Evolutionary conservation across 2,888 invertebrate genomes (phyloP).

Genomic region (Netelia melanura): DNA sequence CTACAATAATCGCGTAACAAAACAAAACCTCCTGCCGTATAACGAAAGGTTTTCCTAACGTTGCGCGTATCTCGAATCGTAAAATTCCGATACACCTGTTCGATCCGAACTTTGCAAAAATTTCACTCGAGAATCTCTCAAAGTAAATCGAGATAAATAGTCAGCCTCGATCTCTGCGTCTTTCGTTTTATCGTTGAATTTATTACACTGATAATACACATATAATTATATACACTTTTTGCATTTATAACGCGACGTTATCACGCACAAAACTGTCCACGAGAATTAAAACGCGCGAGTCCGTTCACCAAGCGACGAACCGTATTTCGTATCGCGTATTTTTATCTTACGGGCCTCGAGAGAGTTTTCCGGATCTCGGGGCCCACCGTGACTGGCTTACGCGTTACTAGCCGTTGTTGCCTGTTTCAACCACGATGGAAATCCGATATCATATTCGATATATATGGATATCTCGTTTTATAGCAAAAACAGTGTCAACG

Average conservation of each 20-base stretch:
- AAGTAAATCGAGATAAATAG: neutral
- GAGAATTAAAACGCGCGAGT: slow-evolving; percentile 14
- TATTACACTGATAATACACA: neutral
- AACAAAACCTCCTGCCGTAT: slow-evolving; percentile 43
- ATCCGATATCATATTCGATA: slow-evolving; percentile 53
- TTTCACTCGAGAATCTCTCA: neutral
- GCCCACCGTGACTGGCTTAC: slow-evolving; percentile 39
- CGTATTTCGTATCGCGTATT: slow-evolving; percentile 9
- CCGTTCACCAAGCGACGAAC: neutral
- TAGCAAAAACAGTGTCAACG: slow-evolving; percentile 28
- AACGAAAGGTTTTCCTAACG: slow-evolving; percentile 49
- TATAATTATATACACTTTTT: slow-evolving; percentile 16
- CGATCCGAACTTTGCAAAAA: neutral
- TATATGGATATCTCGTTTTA: slow-evolving; percentile 33
- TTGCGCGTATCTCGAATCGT: slow-evolving; percentile 41
- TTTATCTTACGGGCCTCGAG: neutral
- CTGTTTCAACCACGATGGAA: slow-evolving; percentile 48
- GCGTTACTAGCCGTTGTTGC: slow-evolving; percentile 41
- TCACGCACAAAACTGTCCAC: slow-evolving; percentile 45
- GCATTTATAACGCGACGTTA: neutral
- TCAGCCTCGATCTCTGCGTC: neutral
- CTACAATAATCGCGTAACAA: slow-evolving; percentile 35
- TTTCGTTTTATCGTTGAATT: neutral
- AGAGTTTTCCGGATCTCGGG: slow-evolving; percentile 49
- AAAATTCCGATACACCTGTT: slow-evolving; percentile 35